phyloP scores from a whole-genome alignment of 2,797 vertebrate species.

The Enteromius paludinosus region DNA sequence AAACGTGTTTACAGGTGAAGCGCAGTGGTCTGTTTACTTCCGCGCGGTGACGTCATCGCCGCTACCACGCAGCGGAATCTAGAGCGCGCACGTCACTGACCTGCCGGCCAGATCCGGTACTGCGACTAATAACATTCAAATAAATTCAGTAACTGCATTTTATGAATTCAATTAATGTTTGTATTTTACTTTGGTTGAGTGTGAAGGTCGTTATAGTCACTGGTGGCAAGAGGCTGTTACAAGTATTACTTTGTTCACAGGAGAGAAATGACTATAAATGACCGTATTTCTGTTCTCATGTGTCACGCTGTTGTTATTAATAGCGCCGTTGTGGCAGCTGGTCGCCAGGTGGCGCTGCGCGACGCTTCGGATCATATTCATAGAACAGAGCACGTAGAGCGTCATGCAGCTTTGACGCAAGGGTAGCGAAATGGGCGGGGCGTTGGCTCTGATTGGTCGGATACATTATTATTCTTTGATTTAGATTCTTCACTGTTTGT shows the following conservation, averaged over 20 bases:
- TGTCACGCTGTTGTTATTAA: constrained; percentile 4
- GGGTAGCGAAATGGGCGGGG: not conserved
- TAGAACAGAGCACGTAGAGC: not conserved
- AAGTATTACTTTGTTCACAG: no score
- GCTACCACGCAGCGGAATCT: not conserved
- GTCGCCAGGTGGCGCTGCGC: not conserved
- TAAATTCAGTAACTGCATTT: not conserved
- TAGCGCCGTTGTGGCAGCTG: not conserved
- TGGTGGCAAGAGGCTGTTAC: no score
- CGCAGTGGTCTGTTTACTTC: constrained; percentile 30
- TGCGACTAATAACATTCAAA: not conserved
- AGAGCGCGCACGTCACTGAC: not conserved
- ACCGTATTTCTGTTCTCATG: not conserved
- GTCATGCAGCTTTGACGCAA: not conserved
- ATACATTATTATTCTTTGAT: no score
- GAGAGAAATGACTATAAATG: not conserved
- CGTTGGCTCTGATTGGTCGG: not conserved
- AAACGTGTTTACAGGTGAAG: not conserved
- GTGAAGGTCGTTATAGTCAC: not conserved
- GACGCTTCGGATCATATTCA: not conserved
- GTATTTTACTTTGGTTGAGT: not conserved
- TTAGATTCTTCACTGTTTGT: not conserved
- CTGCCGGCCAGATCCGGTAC: not conserved
- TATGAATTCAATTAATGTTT: not conserved
- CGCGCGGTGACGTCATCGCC: not conserved